Base-by-base conservation (phyloP, 2,797 vertebrate genomes). In the Rallus crepitans region DNA sequence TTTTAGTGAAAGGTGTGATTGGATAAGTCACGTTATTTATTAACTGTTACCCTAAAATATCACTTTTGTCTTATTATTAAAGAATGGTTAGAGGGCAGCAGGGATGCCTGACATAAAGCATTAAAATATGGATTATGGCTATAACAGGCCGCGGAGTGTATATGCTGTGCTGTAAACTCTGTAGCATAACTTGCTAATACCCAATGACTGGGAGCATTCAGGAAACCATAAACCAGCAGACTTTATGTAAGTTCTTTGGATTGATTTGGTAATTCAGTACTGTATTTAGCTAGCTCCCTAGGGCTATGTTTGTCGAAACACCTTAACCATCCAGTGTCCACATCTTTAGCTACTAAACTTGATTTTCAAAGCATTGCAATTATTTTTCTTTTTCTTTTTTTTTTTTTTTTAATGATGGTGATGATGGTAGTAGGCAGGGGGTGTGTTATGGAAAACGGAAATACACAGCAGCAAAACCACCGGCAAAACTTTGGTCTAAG, bases 41-140 rank as follows among this genome's bases (percentile, higher is more conserved):
- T 99, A 99, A 98, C 98, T 98, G 97, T 98, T 98, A 98, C 98
- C 98, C 98, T 98, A 98, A 98, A 98, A 98, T 98, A 98, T 98
- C 97, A 98, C 97, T 98, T 98, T 98, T 98, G 97, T 98, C 98
- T 97, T 97, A 98, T 97, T 97, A 98, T 98, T 98, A 98, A 98
- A 98, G 89, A 98, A 97, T 95, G 97, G 96, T 97, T 98, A 95
- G 94, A 98, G 97, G 97, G 95, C 96, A 97, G 97, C 90, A 94
- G 95, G 94, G 87, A 98, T 93, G 96, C 89, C 98, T 99, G 99
- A 99, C 98, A 98, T 95, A 98, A 98, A 98, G 96, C 98, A 98
- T 99, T 98, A 98, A 95, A 94, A 89, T 83, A 93, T 59, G 94
- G 96, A 97, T 96, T 96, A 79, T 94, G 94, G 97, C 91, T 95